Conservation (phyloP, 2,113 vertebrate species). For the Nansenia antarctica region DNA sequence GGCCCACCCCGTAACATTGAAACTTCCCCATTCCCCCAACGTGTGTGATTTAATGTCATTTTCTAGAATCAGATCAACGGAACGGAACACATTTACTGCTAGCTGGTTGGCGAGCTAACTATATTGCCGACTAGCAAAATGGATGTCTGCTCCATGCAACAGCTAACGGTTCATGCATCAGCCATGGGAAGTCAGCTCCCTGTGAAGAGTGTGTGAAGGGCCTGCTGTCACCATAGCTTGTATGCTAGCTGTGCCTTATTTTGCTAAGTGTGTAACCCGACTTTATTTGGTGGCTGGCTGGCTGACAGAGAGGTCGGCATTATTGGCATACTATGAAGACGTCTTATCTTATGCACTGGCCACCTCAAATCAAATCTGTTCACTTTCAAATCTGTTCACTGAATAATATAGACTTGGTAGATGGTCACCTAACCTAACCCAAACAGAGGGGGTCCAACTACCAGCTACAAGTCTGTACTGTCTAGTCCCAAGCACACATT, state of each 20-base stretch:
- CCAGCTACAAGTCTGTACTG: not conserved
- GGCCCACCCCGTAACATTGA: too few species aligned
- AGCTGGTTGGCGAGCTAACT: not conserved
- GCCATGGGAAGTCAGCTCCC: not conserved
- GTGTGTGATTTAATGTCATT: too few species aligned
- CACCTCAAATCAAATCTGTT: too few species aligned
- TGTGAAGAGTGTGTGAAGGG: not conserved
- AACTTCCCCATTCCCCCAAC: too few species aligned
- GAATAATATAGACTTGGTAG: too few species aligned
- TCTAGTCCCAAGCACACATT: not conserved
- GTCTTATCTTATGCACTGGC: too few species aligned
- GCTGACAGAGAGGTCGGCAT: too few species aligned
- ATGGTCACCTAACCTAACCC: too few species aligned
- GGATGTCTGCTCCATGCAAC: not conserved
- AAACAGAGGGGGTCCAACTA: not conserved
- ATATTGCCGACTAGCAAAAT: slow-evolving; percentile 19
- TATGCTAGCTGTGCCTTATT: not conserved
- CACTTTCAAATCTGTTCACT: too few species aligned
- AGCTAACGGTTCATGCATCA: not conserved
- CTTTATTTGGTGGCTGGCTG: not conserved
- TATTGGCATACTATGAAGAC: too few species aligned
- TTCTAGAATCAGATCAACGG: too few species aligned
- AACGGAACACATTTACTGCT: not conserved
- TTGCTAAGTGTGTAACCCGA: not conserved
- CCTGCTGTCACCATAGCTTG: not conserved